Base-by-base conservation (phyloP, 2,113 vertebrate genomes). In the Thunnus thynnus region DNA sequence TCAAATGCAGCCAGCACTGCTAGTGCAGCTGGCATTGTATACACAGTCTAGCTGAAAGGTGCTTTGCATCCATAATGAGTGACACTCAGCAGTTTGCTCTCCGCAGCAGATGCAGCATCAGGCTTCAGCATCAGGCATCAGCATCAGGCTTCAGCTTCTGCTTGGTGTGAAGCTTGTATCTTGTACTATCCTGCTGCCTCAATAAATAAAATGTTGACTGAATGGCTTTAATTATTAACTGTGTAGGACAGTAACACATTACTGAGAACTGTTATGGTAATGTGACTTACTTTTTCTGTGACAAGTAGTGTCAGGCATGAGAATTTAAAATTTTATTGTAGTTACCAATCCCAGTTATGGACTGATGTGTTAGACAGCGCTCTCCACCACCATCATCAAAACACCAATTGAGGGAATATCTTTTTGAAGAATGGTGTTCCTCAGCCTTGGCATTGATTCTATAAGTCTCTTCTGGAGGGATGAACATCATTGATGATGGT, bases 51-150 rank as follows among this genome's bases (percentile, higher is more conserved):
- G 22, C 10, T 66, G 67, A 66, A 52, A 60, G 68, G 74, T 77
- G 81, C 73, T 71, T 25, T 27, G 74, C 75, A 72, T 72, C 68
- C 20, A 6, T 72, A 83, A 77, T 72, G 48, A 78, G 68, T 1
- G 18, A 0, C 55, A 56, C 60, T 62, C 74, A 65, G 67, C 80
- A 47, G 67, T 36, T 60, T 12, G 16, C 65, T 64, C 51, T 57
- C 36, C 9, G 51, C 69, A 73, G 78, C 48, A 60, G 52, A 66
- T 50, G n/a, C 61, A 72, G 68, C 52, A 50, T n/a, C 16, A 46
- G 27, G 54, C 52, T 22, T 30, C 61, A 72, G 68, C 52, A 50
- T n/a, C 16, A 46, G 27, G 54, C 52, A 30, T 22, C 61, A 72
- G 68, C 52, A 50, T n/a, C 16, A 46, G 27, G 54, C 52, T 22